These are phyloP conservation scores for Eupelmus urozonus DNA, from an alignment of 2,888 invertebrate genomes.

Conservation along the genomic window DNA sequence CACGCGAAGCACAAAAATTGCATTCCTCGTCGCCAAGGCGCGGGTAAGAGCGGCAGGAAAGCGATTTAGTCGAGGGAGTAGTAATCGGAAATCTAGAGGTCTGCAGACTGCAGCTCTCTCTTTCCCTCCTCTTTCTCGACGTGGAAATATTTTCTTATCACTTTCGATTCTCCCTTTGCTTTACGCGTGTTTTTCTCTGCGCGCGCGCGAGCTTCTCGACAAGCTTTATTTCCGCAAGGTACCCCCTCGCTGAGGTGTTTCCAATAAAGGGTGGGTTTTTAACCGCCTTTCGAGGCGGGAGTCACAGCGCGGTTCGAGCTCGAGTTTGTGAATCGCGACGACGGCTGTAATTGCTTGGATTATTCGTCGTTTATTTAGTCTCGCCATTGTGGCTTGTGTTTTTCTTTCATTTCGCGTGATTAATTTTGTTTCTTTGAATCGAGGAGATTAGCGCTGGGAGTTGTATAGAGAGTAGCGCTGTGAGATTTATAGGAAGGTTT, in stretches of 20 bases:
- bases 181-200: background rate
- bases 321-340: too few species aligned
- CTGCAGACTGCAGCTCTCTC: too few species aligned
- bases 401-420: too few species aligned
- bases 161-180: slow-evolving; percentile 3
- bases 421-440: too few species aligned
- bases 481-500: too few species aligned
- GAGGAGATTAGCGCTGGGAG: too few species aligned
- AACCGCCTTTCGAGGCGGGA: background rate
- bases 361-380: background rate
- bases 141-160: slow-evolving; percentile 41
- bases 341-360: background rate
- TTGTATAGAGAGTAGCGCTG: too few species aligned
- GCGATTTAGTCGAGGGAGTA: slow-evolving; percentile 26
- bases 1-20: background rate
- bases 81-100: slow-evolving; percentile 20
- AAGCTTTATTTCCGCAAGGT: slow-evolving; percentile 33
- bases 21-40: background rate
- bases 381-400: too few species aligned
- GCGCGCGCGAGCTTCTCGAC: background rate
- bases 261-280: slow-evolving; percentile 23
- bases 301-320: too few species aligned
- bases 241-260: slow-evolving; percentile 16
- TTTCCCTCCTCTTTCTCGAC: slow-evolving; percentile 16
- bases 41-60: background rate